Evolutionary conservation across 1,140 invertebrate genomes (phyloP), one percentile per base, ranked within the genome.

Genomic region (Paracyclopina nana): DNA sequence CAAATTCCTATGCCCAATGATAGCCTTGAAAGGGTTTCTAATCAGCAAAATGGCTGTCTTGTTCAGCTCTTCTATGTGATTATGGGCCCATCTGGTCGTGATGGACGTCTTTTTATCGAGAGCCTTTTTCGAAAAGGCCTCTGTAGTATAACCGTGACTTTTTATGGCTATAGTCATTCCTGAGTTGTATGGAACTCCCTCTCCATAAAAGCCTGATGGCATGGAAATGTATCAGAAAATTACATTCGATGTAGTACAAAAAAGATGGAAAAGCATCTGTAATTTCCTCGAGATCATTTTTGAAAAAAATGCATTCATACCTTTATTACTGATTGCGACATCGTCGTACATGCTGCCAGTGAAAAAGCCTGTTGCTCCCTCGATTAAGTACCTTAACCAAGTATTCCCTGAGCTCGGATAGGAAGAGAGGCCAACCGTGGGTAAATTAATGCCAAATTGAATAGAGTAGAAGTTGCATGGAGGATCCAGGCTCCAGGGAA

Each of bases 361-460:
- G 55, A 57, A 58, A 42, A 59, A 44, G 28, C 62, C 62, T 6
- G 61, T 59, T 4, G 59, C 53, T 26, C 57, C 56, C 50, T 63
- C 61, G 8, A 64, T 53, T 11, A 64, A 55, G 52, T 59, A 62
- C 31, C 62, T 53, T 6, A 62, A 45, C 62, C 62, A 64, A 0
- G 62, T 63, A 38, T 64, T 64, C 24, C 62, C 62, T 11, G 59
- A 61, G 12, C 62, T 61, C 6, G 61, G 62, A 46, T 56, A 62
- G 24, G 61, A 62, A 5, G 60, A 59, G n/a, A 63, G 56, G 5
- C 61, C 62, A 9, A 55, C 58, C 30, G 55, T 49, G 0, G 59
- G 59, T 22, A 16, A 20, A 38, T n/a, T n/a, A 4, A 8, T n/a
- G 9, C n/a, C 34, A 38, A 38, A 38, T 38, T n/a, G 20, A 16